Conservation (phyloP, 2,113 vertebrate genomes). For the Muntiacus reevesi region DNA sequence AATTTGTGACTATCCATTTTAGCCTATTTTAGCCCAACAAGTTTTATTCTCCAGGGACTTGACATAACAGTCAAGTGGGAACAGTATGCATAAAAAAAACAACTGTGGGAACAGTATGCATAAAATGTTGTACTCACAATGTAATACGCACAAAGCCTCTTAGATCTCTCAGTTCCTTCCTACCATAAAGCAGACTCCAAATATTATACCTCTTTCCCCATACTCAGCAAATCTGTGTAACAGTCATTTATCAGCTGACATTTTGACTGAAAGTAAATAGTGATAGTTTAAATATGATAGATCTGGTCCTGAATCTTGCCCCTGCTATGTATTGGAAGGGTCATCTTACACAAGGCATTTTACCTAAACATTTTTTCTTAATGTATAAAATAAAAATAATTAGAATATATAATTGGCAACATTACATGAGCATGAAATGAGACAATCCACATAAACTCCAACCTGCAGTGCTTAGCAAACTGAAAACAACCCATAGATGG, state of each 20-base stretch:
- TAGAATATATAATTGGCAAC: background rate
- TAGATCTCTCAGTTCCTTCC: background rate
- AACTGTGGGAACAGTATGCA: background rate
- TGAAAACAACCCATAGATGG: constrained; percentile 28
- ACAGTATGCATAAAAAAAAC: background rate
- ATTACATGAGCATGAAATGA: background rate
- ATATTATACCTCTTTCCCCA: background rate
- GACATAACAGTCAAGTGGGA: background rate
- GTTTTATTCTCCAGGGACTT: background rate
- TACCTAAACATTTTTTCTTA: background rate
- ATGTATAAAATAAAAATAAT: constrained; percentile 13
- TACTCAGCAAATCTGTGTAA: background rate
- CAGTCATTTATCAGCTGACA: background rate
- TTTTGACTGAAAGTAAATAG: background rate
- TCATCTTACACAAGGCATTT: background rate
- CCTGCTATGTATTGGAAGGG: background rate
- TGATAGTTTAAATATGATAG: background rate
- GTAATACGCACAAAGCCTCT: background rate
- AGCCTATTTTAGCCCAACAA: background rate
- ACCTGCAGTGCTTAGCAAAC: background rate
- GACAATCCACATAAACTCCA: background rate
- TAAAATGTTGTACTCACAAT: background rate
- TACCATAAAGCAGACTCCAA: background rate
- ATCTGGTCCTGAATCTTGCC: background rate
- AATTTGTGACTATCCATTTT: background rate